Evolutionary conservation across 2,113 vertebrate species (phyloP).

Genomic region (Ibidorhyncha struthersii): DNA sequence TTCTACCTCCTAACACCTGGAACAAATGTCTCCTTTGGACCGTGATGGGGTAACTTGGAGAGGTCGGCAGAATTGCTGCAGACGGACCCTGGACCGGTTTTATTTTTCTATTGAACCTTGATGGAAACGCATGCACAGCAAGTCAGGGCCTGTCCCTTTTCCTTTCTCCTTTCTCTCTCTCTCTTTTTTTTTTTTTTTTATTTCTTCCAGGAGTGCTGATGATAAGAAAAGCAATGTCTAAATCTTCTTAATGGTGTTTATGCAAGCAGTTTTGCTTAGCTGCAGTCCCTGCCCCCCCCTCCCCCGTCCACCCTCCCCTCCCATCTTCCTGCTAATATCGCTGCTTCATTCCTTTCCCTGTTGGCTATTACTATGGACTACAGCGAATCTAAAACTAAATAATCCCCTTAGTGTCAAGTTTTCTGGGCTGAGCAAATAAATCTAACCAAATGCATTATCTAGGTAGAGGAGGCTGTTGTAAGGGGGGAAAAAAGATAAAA

Average conservation of each 20-base stretch:
- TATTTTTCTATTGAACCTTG: constrained; percentile 79
- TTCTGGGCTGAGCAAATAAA: constrained; percentile 88
- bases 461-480: constrained; percentile 84
- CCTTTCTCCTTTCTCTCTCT: constrained; percentile 68
- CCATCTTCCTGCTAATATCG: constrained; percentile 82
- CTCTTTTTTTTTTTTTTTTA: constrained; percentile 67
- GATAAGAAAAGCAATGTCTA: constrained; percentile 87
- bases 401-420: constrained; percentile 98
- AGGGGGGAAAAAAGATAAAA: constrained; percentile 77
- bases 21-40: constrained; percentile 73
- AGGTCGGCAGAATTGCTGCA: constrained; percentile 59
- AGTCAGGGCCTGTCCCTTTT: constrained; percentile 78
- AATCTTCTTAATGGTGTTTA: constrained; percentile 91
- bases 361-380: constrained; percentile 90
- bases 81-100: constrained; percentile 67
- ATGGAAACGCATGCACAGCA: constrained; percentile 82
- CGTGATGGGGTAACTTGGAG: constrained; percentile 61
- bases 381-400: constrained; percentile 92
- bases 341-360: constrained; percentile 86
- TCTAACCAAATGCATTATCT: constrained; percentile 92
- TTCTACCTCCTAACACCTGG: constrained; percentile 62
- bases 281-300: constrained; percentile 77
- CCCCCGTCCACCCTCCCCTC: constrained; percentile 69
- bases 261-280: constrained; percentile 87
- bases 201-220: constrained; percentile 85